Evolutionary conservation across 2,113 vertebrate species (phyloP).

Genomic region (Excalfactoria chinensis): DNA sequence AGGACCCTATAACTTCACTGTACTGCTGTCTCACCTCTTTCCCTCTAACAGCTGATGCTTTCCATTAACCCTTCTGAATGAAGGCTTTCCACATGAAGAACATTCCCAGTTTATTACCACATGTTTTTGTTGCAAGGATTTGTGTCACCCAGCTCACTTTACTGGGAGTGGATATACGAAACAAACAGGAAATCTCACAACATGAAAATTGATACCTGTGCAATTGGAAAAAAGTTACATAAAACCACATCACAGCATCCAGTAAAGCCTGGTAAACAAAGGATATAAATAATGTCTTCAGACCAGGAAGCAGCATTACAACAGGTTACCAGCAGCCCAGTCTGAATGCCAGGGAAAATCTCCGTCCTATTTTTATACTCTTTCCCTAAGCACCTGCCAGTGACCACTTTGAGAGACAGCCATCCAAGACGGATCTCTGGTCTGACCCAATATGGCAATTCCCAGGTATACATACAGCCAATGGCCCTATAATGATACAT

Average conservation of each 20-base stretch:
- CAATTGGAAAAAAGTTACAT: background rate
- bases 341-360: constrained; percentile 4
- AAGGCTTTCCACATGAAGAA: background rate
- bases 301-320: background rate
- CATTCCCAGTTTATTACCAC: background rate
- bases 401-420: background rate
- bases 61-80: background rate
- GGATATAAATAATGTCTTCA: background rate
- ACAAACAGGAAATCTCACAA: background rate
- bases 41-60: background rate
- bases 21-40: background rate
- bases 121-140: background rate
- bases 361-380: constrained; percentile 30
- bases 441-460: background rate
- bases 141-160: background rate
- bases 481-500: fast-evolving
- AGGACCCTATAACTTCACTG: background rate
- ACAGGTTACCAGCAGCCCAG: background rate
- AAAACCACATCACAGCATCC: background rate
- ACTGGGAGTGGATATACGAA: background rate
- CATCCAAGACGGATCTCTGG: background rate
- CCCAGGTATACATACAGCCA: background rate
- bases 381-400: background rate
- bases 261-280: background rate
- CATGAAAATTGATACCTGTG: background rate